phyloP scores from a whole-genome alignment of 2,797 vertebrate species.

The Sebastolobus alascanus region DNA sequence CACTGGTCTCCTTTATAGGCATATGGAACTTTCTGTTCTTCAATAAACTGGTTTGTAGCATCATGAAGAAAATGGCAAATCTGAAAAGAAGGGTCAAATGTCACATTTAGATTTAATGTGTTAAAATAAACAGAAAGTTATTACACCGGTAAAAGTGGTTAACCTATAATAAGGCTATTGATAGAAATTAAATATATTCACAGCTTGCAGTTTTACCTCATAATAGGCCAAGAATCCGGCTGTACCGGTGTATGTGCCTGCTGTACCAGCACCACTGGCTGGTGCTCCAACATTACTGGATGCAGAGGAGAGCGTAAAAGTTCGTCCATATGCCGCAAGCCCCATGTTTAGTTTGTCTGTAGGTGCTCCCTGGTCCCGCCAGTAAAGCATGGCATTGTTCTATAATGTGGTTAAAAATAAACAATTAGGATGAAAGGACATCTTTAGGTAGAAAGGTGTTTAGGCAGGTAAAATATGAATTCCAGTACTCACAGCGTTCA shows the following conservation, averaged over 20 bases:
- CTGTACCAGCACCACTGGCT: slow-evolving; percentile 68
- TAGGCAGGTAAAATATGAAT: not conserved
- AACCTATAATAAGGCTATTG: not conserved
- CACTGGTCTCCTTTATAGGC: slow-evolving; percentile 79
- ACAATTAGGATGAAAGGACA: not conserved
- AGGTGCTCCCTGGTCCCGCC: slow-evolving; percentile 76
- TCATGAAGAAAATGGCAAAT: slow-evolving; percentile 68
- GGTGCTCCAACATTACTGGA: slow-evolving; percentile 65
- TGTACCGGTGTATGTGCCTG: slow-evolving; percentile 79
- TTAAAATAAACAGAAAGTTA: not conserved
- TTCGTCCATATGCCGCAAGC: slow-evolving; percentile 80
- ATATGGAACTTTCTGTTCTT: slow-evolving; percentile 84
- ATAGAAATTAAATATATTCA: not conserved
- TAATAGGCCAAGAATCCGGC: slow-evolving; percentile 85
- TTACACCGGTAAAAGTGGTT: not conserved
- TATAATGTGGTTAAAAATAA: slow-evolving; percentile 29
- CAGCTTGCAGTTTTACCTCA: slow-evolving; percentile 74
- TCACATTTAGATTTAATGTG: not conserved
- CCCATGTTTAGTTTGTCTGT: slow-evolving; percentile 83
- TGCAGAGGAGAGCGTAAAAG: slow-evolving; percentile 67
- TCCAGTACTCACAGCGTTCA: slow-evolving; percentile 73
- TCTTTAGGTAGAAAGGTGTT: not conserved
- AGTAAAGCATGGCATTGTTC: slow-evolving; percentile 83
- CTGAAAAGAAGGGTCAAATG: slow-evolving; percentile 61
- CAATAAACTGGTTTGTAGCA: slow-evolving; percentile 67